These are phyloP conservation scores for Mythimna impura DNA, from an alignment of 2,888 invertebrate genomes.

Conservation along the genomic window DNA sequence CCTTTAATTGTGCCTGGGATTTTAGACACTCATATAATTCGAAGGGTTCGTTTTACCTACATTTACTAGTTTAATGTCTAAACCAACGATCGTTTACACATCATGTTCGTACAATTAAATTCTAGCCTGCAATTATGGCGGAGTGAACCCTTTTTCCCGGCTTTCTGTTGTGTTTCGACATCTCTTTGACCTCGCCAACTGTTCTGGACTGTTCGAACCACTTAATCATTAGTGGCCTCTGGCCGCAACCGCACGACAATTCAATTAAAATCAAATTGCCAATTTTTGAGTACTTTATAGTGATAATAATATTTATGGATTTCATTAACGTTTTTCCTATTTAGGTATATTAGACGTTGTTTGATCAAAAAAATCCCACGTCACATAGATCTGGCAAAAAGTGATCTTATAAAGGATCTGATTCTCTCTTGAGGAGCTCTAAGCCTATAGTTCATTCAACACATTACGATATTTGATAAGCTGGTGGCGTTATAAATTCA, in stretches of 20 bases:
- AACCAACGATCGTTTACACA: conserved; percentile 16
- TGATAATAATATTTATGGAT: not conserved
- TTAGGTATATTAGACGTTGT: not conserved
- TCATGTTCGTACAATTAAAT: conserved; percentile 5
- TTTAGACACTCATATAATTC: not conserved
- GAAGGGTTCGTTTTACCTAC: not conserved
- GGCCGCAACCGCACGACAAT: conserved; percentile 38
- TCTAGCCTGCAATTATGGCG: not conserved
- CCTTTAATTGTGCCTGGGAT: not conserved
- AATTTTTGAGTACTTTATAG: conserved; percentile 26
- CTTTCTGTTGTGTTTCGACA: conserved; percentile 25
- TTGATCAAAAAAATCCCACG: not conserved
- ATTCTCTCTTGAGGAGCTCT: not conserved
- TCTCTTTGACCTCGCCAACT: conserved; percentile 28
- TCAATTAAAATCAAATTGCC: conserved; percentile 51
- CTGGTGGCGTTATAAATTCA: too few species aligned
- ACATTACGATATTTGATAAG: too few species aligned
- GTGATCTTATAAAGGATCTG: not conserved
- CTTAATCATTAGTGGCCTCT: conserved; percentile 47
- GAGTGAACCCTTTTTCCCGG: conserved; percentile 14
- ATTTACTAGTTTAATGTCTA: not conserved
- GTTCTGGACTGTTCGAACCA: conserved; percentile 28
- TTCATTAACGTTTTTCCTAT: not conserved
- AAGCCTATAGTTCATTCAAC: not conserved
- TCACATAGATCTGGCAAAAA: not conserved